Percentiles rank a stretch among this genome's conserved stretches.
Conservation (phyloP, 2,797 vertebrate genomes). For the Onychomys leucogaster region DNA sequence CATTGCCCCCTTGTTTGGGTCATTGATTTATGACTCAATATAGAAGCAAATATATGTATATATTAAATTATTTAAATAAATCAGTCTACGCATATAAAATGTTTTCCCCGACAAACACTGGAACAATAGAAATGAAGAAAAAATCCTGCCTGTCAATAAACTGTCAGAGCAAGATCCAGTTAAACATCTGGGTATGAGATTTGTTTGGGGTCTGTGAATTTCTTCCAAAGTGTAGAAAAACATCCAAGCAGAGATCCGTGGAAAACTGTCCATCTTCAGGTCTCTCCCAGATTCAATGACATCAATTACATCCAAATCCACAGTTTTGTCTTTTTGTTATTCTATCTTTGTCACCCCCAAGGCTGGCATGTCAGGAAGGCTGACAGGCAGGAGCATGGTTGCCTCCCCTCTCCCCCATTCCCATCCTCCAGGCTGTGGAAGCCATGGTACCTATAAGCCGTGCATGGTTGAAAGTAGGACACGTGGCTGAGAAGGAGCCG, state of each 20-base stretch:
- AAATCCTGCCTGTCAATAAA: neutral
- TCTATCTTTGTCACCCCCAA: neutral
- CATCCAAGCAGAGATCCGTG: neutral
- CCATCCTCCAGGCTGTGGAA: neutral
- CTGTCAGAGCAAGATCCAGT: neutral
- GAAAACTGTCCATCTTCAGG: neutral
- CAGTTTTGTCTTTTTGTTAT: neutral
- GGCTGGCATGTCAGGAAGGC: neutral
- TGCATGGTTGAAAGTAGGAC: neutral
- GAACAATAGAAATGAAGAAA: neutral
- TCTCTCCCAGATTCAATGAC: neutral
- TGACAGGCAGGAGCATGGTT: neutral
- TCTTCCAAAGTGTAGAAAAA: neutral
- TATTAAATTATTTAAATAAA: slow-evolving; percentile 22
- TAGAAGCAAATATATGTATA: neutral
- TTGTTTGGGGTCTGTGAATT: neutral
- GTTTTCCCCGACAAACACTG: neutral
- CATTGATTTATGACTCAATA: neutral
- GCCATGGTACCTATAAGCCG: neutral
- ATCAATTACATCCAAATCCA: neutral
- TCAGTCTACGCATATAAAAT: neutral
- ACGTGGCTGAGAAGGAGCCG: neutral
- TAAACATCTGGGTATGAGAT: neutral
- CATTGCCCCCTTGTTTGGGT: neutral
- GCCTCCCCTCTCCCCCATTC: neutral